Base-by-base conservation (phyloP, 2,888 invertebrate genomes). In the Petrophora chlorosata region DNA sequence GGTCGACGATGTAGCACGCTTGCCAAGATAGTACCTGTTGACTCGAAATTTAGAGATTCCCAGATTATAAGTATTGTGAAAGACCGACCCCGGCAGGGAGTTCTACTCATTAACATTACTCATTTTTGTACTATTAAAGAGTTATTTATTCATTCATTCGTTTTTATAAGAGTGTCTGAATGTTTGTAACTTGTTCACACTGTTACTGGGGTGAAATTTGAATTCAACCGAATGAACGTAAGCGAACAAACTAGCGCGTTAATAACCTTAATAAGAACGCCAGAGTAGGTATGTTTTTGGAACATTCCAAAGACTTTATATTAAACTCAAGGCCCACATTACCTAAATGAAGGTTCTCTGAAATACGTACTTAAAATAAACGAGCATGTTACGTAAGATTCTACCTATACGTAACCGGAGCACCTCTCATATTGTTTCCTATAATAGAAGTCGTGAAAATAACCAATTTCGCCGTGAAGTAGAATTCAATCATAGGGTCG, bases 361-460 rank as follows among this genome's bases (percentile, higher is more conserved):
- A 22, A 33, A 19, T 14, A 19, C 16, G 14, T 30, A 26, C 39
- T 34, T 46, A 46, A 39, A 46, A 46, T 28, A 39, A 46, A 39
- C 39, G 39, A 38, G 46, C n/a, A 15, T 34, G 26, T 39, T 46
- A 16, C 39, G 39, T 22, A 15, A 34, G 9, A 33, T 9, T 30
- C 5, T 9, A 33, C 23, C 14, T 7, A 25, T 23, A 14, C 19
- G 7, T 23, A 15, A 36, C 30, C 10, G 23, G 9, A 30, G 19
- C 15, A 26, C 1, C 16, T n/a, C 32, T 32, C 30, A 32, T 32
- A 15, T 23, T 28, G 17, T 29, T 39, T 15, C 39, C 13, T 25
- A 13, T 29, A 40, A 23, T 15, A 40, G 30, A 22, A 29, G 12
- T 28, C 39, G 22, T 19, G 29, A 19, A 29, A 29, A 9, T 29